Conservation (phyloP, 2,797 vertebrate species). For the Lycodopsis pacificus region DNA sequence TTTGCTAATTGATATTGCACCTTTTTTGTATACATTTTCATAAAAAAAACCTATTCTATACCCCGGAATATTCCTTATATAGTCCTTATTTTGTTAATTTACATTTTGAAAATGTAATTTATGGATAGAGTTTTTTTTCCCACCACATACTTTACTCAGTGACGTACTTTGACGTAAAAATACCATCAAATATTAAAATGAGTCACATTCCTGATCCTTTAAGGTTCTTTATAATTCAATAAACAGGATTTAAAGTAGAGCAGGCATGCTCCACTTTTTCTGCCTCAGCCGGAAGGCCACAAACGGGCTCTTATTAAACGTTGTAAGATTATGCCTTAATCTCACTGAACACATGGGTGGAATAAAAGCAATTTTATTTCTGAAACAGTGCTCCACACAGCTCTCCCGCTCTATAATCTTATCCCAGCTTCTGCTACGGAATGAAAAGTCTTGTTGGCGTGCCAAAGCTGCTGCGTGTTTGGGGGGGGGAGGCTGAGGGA, state of each 20-base stretch:
- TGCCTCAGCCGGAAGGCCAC: conserved; percentile 83
- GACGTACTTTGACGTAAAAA: conserved; percentile 77
- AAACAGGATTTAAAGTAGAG: conserved; percentile 86
- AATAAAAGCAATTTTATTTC: conserved; percentile 95
- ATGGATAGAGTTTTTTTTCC: conserved; percentile 51
- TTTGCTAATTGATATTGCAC: conserved; percentile 51
- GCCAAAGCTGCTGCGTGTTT: conserved; percentile 72
- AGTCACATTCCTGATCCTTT: conserved; percentile 87
- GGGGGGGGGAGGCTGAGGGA: conserved; percentile 58
- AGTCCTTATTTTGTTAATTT: conserved; percentile 29
- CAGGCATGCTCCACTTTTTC: conserved; percentile 81
- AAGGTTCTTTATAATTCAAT: conserved; percentile 92
- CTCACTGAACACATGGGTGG: conserved; percentile 91
- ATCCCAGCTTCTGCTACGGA: conserved; percentile 75
- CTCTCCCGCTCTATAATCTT: conserved; percentile 83
- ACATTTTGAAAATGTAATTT: conserved; percentile 49
- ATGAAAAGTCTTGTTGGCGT: conserved; percentile 74
- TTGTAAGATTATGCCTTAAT: conserved; percentile 91
- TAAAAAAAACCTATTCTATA: background rate
- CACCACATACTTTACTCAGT: conserved; percentile 48
- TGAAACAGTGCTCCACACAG: conserved; percentile 86
- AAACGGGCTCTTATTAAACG: conserved; percentile 85
- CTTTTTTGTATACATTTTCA: conserved; percentile 20
- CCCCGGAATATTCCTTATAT: background rate
- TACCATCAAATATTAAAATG: conserved; percentile 84